Conservation (phyloP, 2,113 vertebrate species). For the Tor tambroides region DNA sequence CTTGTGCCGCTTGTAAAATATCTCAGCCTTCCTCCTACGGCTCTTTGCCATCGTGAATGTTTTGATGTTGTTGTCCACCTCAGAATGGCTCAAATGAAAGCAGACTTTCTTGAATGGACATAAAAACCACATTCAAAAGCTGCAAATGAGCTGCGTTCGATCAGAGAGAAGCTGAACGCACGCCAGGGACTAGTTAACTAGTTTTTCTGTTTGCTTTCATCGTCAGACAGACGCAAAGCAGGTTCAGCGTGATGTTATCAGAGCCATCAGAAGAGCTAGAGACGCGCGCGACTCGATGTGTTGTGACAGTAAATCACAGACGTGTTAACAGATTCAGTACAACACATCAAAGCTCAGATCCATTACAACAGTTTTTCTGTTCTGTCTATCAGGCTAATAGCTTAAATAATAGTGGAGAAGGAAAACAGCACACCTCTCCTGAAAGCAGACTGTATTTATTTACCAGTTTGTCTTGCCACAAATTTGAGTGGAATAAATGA, state of each 20-base stretch:
- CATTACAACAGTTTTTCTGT: neutral
- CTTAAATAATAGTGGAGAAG: neutral
- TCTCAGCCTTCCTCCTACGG: neutral
- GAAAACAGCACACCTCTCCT: constrained; percentile 29
- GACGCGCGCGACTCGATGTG: neutral
- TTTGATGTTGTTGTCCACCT: constrained; percentile 4
- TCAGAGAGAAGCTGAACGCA: neutral
- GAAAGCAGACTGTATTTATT: constrained; percentile 53
- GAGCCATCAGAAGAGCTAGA: neutral
- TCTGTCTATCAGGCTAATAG: neutral
- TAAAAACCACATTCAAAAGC: neutral
- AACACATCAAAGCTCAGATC: neutral
- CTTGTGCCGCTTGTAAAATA: neutral
- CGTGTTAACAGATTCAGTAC: neutral
- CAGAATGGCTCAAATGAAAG: neutral
- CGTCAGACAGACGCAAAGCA: neutral
- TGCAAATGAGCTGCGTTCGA: neutral
- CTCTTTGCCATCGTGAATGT: neutral
- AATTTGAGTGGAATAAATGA: constrained; percentile 65
- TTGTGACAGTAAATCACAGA: neutral
- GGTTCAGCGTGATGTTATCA: neutral
- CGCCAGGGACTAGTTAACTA: neutral
- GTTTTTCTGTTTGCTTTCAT: neutral
- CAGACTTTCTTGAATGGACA: neutral
- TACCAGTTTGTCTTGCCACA: constrained; percentile 49